Conservation (phyloP, 2,888 invertebrate species). For the Cerastis rubricosa region DNA sequence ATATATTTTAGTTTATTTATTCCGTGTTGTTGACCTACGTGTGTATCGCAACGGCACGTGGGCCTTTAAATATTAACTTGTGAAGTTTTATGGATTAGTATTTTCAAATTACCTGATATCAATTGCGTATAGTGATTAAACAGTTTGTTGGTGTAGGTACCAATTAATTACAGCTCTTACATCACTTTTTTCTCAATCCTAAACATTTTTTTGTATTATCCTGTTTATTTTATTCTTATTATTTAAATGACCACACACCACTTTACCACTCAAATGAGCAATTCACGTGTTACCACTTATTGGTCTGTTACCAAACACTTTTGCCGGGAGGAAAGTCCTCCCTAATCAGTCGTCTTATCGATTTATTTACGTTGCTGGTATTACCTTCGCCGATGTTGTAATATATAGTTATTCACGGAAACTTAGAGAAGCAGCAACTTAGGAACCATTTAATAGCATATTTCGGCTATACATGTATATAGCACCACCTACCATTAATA, state of each 20-base stretch:
- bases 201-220: background rate
- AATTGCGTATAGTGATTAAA: background rate
- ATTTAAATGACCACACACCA: slow-evolving; percentile 23
- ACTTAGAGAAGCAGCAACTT: slow-evolving; percentile 10
- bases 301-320: slow-evolving; percentile 62
- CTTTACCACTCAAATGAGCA: slow-evolving; percentile 54
- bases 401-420: slow-evolving; percentile 13
- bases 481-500: slow-evolving; percentile 38
- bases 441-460: slow-evolving; percentile 4
- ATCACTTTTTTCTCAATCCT: background rate
- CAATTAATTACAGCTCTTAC: background rate
- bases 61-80: slow-evolving; percentile 14
- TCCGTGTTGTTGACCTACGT: slow-evolving; percentile 19
- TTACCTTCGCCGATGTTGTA: slow-evolving; percentile 12
- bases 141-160: slow-evolving; percentile 7
- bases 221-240: slow-evolving; percentile 1
- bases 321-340: slow-evolving; percentile 20
- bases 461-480: slow-evolving; percentile 7
- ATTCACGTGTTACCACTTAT: slow-evolving; percentile 59
- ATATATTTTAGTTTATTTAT: slow-evolving; percentile 66
- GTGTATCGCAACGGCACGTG: background rate
- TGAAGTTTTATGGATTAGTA: slow-evolving; percentile 1
- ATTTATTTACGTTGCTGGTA: slow-evolving; percentile 25
- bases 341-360: slow-evolving; percentile 4
- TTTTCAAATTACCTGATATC: slow-evolving; percentile 9